phyloP scores from a whole-genome alignment of 2,797 vertebrate species.

The Lerista edwardsae region DNA sequence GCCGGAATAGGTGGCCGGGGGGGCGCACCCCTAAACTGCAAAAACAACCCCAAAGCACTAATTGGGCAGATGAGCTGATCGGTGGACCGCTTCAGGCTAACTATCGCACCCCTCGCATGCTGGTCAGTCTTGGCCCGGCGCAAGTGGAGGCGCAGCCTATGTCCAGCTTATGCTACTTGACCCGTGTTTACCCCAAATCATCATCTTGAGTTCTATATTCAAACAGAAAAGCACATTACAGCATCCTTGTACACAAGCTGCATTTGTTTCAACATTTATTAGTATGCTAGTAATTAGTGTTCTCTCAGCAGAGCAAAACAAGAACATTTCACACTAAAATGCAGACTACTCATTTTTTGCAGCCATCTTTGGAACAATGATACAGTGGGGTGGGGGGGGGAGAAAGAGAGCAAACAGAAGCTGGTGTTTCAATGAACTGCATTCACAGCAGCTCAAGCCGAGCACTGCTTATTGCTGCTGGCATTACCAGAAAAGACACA shows the following conservation, averaged over 20 bases:
- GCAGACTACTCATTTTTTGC: background rate
- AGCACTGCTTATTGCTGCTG: conserved; percentile 6
- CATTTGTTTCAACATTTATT: conserved; percentile 18
- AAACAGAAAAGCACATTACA: background rate
- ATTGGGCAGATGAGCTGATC: no score
- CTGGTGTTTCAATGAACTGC: background rate
- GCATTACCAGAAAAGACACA: background rate
- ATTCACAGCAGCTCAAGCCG: conserved; percentile 22
- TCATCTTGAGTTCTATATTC: background rate
- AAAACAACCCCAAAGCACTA: no score
- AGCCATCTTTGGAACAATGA: conserved; percentile 20
- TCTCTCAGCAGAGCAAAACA: conserved; percentile 20
- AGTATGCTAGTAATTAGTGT: conserved; percentile 28
- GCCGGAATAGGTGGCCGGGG: no score
- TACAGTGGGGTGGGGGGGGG: no score
- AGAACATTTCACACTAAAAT: conserved; percentile 13
- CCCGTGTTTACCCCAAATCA: background rate
- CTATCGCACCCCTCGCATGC: no score
- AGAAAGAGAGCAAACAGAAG: background rate
- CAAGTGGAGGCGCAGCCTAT: no score
- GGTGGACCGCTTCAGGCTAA: no score
- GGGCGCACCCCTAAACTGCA: no score
- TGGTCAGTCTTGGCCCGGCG: no score
- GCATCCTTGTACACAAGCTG: conserved; percentile 15
- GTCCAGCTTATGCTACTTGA: background rate